Evolutionary conservation across 1,140 invertebrate species (phyloP), one percentile per base, ranked within the genome.

Genomic region (Marisa cornuarietis): DNA sequence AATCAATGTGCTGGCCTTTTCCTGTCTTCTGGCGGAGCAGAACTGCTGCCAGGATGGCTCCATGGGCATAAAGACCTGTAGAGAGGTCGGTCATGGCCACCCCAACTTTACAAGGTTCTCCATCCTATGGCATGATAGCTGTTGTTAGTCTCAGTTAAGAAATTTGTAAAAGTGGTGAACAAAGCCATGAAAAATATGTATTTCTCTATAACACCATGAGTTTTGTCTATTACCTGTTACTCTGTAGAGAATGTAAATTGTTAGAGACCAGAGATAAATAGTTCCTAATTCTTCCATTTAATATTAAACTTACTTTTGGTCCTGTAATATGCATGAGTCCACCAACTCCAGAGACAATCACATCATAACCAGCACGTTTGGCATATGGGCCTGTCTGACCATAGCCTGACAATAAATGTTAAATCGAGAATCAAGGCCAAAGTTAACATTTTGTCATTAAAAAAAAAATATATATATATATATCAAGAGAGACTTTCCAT

Each of bases 11-110:
- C 86, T 98, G 96, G 10, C 98, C 98, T 85, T 89, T 89, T 0
- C 96, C 95, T 4, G 96, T 97, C 84, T 93, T 94, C 10, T 93
- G 87, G 81, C 96, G 92, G 84, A 97, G 93, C 63, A 97, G 90
- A 16, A 99, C 89, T 6, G 97, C 97, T 22, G 97, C 96, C 91
- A 99, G 92, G 73, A 99, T 98, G 0, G 97, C 96, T n/a, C 97
- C 96, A 90, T 98, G 96, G 11, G 97, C 96, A 90, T 98, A 98
- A 3, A 99, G 90, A 0, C 97, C 98, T 0, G 98, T 99, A 0
- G 96, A 94, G 66, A 99, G 85, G 91, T 99, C 98, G 1, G 96
- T 99, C 81, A 98, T 93, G 0, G 98, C 96, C 2, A 99, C 96
- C 14, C 97, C 97, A 80, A 95, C 94, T 91, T 98, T 98, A 83